phyloP scores from a whole-genome alignment of 2,113 vertebrate species.

The Tinamus guttatus region DNA sequence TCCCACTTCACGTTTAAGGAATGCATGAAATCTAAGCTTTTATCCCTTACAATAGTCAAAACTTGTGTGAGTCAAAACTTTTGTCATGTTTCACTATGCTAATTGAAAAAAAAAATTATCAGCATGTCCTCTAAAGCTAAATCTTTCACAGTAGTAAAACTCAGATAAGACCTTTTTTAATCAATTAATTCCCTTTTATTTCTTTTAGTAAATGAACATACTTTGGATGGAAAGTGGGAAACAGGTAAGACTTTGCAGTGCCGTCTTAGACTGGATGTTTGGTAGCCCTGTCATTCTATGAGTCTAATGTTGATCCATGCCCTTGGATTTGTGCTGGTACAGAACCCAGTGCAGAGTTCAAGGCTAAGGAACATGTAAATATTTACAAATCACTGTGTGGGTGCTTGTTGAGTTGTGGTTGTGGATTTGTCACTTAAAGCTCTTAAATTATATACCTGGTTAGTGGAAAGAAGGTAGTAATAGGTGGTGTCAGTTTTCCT shows the following conservation, averaged over 20 bases:
- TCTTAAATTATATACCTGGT: not conserved
- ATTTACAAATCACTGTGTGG: not conserved
- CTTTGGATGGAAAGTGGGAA: not conserved
- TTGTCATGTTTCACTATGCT: not conserved
- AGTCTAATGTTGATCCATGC: not conserved
- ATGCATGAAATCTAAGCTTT: not conserved
- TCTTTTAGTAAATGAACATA: slow-evolving; percentile 42
- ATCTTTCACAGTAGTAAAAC: not conserved
- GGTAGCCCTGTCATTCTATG: not conserved
- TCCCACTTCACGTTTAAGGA: not conserved
- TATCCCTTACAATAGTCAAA: not conserved
- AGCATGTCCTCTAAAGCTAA: not conserved
- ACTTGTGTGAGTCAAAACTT: not conserved
- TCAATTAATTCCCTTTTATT: not conserved
- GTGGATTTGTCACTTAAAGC: not conserved
- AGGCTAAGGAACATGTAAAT: not conserved
- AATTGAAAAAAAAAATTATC: not conserved
- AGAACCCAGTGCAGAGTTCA: not conserved
- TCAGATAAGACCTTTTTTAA: not conserved
- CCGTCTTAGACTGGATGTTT: not conserved
- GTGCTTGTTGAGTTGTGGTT: not conserved
- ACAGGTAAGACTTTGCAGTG: slow-evolving; percentile 21
- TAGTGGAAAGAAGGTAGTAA: not conserved
- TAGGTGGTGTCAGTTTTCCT: not conserved
- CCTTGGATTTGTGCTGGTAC: fast-evolving